Evolutionary conservation across 2,797 vertebrate genomes (phyloP).

Genomic region (Onychomys leucogaster): DNA sequence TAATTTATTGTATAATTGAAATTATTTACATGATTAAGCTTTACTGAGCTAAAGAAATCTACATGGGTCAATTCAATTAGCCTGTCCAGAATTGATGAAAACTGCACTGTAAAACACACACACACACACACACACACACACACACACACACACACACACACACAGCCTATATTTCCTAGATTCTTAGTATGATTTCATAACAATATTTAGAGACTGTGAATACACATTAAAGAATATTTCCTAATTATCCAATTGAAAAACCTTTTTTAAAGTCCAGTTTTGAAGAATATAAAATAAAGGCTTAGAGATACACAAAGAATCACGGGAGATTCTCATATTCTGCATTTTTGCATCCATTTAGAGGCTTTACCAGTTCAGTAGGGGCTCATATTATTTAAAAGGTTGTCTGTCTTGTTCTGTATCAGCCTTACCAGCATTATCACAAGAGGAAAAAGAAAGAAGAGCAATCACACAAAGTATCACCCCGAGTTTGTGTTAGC

Average conservation of each 20-base stretch:
- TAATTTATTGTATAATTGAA: conserved; percentile 78
- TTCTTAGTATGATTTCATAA: conserved; percentile 61
- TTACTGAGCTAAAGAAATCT: conserved; percentile 80
- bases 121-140: neutral
- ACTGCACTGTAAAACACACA: neutral
- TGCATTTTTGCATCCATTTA: conserved; percentile 31
- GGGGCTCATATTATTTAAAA: conserved; percentile 32
- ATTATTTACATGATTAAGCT: conserved; percentile 79
- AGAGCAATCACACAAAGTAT: conserved; percentile 60
- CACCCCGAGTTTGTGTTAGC: neutral
- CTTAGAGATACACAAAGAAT: neutral
- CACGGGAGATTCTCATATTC: neutral
- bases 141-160: neutral
- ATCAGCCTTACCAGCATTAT: conserved; percentile 47
- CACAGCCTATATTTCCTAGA: neutral
- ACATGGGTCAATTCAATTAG: conserved; percentile 74
- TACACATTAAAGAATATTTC: conserved; percentile 72
- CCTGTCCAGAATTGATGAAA: conserved; percentile 67
- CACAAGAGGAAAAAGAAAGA: conserved; percentile 51
- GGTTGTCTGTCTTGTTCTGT: neutral
- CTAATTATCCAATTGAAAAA: conserved; percentile 37
- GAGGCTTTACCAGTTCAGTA: conserved; percentile 19
- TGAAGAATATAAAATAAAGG: neutral
- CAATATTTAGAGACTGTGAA: conserved; percentile 73
- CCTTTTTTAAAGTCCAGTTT: conserved; percentile 41